These are phyloP conservation scores for Silurus glanis DNA, from an alignment of 2,113 vertebrate genomes.

Conservation along the genomic window DNA sequence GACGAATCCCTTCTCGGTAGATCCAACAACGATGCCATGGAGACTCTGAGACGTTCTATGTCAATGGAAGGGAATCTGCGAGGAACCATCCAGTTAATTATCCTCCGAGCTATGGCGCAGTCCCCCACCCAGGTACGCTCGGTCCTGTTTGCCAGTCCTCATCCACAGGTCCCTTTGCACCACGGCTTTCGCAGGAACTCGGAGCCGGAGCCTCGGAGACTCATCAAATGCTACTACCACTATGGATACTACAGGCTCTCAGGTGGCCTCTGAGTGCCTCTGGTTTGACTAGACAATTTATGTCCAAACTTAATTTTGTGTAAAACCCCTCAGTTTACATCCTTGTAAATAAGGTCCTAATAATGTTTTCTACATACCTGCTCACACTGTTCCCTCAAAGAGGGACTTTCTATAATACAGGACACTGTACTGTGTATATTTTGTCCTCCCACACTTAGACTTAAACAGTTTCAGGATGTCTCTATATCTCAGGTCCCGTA, in stretches of 20 bases:
- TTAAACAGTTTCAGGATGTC: background rate
- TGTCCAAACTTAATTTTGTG: background rate
- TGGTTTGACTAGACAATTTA: background rate
- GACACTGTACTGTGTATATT: background rate
- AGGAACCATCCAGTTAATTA: slow-evolving; percentile 88
- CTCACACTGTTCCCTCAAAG: background rate
- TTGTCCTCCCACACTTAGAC: background rate
- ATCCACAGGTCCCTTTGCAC: background rate
- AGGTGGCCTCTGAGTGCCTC: slow-evolving; percentile 53
- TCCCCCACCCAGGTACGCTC: slow-evolving; percentile 51
- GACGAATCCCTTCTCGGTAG: slow-evolving; percentile 85
- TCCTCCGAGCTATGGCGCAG: slow-evolving; percentile 74
- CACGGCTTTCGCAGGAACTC: background rate
- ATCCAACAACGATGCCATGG: slow-evolving; percentile 92
- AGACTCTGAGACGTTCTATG: slow-evolving; percentile 90
- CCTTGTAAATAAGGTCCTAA: background rate
- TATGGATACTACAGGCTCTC: slow-evolving; percentile 52
- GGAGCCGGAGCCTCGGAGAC: background rate
- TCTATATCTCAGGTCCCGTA: background rate
- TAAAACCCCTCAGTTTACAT: background rate
- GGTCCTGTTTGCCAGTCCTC: background rate
- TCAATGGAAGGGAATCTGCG: slow-evolving; percentile 89
- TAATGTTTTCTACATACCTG: background rate
- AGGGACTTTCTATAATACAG: background rate
- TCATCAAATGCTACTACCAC: background rate